phyloP scores from a whole-genome alignment of 2,797 vertebrate genomes.

The Myripristis jacobus region DNA sequence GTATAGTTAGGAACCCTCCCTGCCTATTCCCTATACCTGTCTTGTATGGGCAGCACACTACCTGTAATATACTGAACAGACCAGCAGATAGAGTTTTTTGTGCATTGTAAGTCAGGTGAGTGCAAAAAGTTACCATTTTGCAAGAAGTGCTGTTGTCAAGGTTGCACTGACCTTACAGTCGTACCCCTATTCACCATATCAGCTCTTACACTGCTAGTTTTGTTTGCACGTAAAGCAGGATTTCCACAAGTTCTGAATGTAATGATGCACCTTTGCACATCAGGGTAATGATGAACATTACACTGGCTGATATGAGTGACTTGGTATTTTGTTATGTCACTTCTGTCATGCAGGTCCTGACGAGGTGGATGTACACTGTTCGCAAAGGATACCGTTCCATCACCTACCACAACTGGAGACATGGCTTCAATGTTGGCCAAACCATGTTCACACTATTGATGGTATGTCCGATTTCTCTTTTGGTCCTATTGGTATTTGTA shows the following conservation, averaged over 20 bases:
- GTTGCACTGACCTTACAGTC: background rate
- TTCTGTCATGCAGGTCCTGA: slow-evolving; percentile 83
- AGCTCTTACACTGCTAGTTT: no score
- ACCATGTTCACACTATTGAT: slow-evolving; percentile 94
- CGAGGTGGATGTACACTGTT: slow-evolving; percentile 96
- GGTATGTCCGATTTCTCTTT: slow-evolving; percentile 71
- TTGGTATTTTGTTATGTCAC: background rate
- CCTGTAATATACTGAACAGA: no score
- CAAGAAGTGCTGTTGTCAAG: background rate
- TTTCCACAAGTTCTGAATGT: background rate
- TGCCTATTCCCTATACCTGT: no score
- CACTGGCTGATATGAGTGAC: background rate
- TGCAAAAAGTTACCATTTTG: background rate
- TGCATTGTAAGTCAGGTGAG: background rate
- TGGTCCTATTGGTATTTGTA: background rate
- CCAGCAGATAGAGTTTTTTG: no score
- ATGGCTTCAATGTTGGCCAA: slow-evolving; percentile 96
- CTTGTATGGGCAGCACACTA: no score
- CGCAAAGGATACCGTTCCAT: slow-evolving; percentile 92
- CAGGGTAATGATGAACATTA: background rate
- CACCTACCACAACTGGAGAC: slow-evolving; percentile 97
- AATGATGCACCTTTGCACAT: background rate
- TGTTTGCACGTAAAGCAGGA: background rate
- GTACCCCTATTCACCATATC: no score
- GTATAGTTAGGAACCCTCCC: no score